These are phyloP conservation scores for Orthosia cruda DNA, from an alignment of 2,888 invertebrate genomes.

Conservation along the genomic window DNA sequence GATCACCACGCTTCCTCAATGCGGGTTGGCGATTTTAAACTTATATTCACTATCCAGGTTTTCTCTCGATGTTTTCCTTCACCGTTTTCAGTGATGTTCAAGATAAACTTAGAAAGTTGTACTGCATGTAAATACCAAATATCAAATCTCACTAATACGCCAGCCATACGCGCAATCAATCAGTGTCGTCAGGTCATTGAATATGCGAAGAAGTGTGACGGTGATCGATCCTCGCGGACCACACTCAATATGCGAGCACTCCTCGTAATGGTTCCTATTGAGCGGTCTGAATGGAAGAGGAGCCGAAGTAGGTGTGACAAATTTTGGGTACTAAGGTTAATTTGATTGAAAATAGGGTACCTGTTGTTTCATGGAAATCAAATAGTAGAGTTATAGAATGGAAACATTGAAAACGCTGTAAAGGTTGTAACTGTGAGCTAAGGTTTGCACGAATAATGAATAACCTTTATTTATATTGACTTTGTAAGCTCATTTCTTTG, in stretches of 20 bases:
- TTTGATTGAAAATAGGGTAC: constrained; percentile 31
- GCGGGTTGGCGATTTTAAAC: no score
- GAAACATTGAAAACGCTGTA: no score
- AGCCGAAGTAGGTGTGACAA: constrained; percentile 54
- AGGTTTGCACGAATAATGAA: no score
- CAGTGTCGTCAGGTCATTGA: constrained; percentile 59
- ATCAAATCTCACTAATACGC: constrained; percentile 32
- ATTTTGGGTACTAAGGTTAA: constrained; percentile 39
- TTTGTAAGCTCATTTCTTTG: no score
- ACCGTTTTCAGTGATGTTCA: no score
- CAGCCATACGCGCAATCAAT: constrained; percentile 44
- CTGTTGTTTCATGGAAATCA: neutral
- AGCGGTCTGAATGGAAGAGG: constrained; percentile 45
- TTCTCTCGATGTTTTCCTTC: no score
- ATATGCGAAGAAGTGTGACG: constrained; percentile 62
- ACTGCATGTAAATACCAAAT: constrained; percentile 7
- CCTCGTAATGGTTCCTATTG: constrained; percentile 59
- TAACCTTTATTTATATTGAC: no score
- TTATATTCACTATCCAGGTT: no score
- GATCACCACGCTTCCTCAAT: no score
- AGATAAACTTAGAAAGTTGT: no score
- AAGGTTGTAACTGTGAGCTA: no score
- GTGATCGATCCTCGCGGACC: constrained; percentile 55
- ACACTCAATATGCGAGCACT: constrained; percentile 60
- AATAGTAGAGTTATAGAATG: no score